Evolutionary conservation across 2,888 invertebrate genomes (phyloP), one percentile per base, ranked within the genome.

Genomic region (Thymelicus lineola): DNA sequence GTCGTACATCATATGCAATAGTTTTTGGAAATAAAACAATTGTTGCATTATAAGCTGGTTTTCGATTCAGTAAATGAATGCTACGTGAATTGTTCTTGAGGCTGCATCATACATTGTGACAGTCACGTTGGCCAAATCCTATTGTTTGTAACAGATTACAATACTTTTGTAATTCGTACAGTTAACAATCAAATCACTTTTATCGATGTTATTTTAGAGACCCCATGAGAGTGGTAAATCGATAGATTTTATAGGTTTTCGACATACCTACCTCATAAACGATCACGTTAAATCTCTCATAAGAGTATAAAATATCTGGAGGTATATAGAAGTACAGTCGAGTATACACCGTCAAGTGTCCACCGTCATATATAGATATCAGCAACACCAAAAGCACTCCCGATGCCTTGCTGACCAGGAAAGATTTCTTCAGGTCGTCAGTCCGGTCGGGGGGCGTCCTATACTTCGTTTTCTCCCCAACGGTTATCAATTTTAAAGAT

Each of bases 1-100:
- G 28, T 12, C 28, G 28, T 50, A 50, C 20, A 14, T 38, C 60
- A 61, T 36, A 60, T 67, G 61, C 67, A 67, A 67, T 67, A 53
- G 59, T 78, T 77, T 76, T 77, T 72, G 73, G 78, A 78, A 78
- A 58, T 70, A 59, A 67, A 72, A 74, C 76, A 77, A 75, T 74
- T 71, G 73, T 71, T 59, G 63, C 60, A 46, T 58, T 61, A 63
- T 64, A 64, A 61, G 48, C 66, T 65, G 53, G 42, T 60, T 58
- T 68, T 28, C 55, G 53, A 61, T 48, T 71, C 71, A 70, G 61
- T 71, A 66, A 66, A 66, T 36, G 65, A 62, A 38, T 60, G 63
- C 72, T 71, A 73, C 74, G 71, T 70, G 67, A 63, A 72, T 73
- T 68, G 46, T 60, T 67, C 66, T 63, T 64, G 60, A 66, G 15